Conservation (phyloP, 2,113 vertebrate genomes). For the Heliornis fulica region DNA sequence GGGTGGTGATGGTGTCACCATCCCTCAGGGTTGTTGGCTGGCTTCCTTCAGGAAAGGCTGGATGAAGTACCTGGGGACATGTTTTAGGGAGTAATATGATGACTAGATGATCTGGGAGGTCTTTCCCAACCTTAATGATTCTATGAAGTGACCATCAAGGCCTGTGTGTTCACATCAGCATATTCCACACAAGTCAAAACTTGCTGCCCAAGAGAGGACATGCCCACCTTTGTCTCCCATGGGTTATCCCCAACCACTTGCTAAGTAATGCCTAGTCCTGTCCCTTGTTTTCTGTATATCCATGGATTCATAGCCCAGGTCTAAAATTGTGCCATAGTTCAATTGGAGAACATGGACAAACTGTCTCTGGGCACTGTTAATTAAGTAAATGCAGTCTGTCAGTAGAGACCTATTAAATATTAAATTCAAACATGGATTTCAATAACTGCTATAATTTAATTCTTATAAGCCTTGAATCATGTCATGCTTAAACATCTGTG, state of each 20-base stretch:
- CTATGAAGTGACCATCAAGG: neutral
- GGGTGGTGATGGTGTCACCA: too few relatives aligned
- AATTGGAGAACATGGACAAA: neutral
- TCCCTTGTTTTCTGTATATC: neutral
- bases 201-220: neutral
- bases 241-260: neutral
- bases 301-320: neutral
- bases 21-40: too few relatives aligned
- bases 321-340: neutral
- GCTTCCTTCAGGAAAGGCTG: too few relatives aligned
- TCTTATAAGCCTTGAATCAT: neutral
- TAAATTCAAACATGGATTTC: neutral
- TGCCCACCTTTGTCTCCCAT: rapidly evolving
- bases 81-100: too few relatives aligned
- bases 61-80: too few relatives aligned
- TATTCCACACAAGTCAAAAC: neutral
- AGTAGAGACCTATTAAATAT: neutral
- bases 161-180: neutral
- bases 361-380: conserved; percentile 27
- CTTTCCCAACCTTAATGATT: too few relatives aligned
- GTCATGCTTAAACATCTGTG: neutral
- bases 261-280: neutral
- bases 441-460: conserved; percentile 6
- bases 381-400: conserved; percentile 62
- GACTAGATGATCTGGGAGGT: too few relatives aligned